A percentile compares a stretch with the other conserved stretches of the same genome.
Conservation (phyloP, 1,140 invertebrate genomes). For the Trachymyrmex cornetzi region DNA sequence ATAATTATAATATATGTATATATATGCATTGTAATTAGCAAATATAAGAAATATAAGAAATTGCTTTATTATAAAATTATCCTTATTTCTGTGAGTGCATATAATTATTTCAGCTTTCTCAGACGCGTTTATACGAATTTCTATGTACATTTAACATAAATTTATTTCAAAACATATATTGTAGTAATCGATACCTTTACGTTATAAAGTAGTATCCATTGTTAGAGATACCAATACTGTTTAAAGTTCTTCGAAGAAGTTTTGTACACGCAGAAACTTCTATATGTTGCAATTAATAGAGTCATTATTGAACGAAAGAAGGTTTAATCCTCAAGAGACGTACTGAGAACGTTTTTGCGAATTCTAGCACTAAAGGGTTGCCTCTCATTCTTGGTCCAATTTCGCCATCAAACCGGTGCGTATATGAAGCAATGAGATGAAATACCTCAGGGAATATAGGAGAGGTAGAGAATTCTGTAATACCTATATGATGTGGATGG, state of each 20-base stretch:
- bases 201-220: neutral
- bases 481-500: neutral
- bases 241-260: neutral
- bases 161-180: neutral
- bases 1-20: neutral
- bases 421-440: conserved; percentile 45
- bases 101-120: neutral
- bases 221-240: neutral
- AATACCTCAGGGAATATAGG: conserved; percentile 63
- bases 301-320: neutral
- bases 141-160: neutral
- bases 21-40: neutral
- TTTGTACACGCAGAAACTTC: neutral
- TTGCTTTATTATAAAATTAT: neutral
- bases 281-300: conserved; percentile 21
- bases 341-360: conserved; percentile 35
- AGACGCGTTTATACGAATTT: neutral
- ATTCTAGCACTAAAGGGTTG: conserved; percentile 10
- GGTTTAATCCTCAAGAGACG: neutral
- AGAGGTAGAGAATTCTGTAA: conserved; percentile 30
- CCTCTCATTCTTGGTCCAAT: conserved; percentile 55
- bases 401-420: conserved; percentile 54
- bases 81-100: neutral
- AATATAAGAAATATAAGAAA: neutral
- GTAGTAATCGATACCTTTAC: neutral